Conservation (phyloP, 1,140 invertebrate species). For the Bombus difficillimus region DNA sequence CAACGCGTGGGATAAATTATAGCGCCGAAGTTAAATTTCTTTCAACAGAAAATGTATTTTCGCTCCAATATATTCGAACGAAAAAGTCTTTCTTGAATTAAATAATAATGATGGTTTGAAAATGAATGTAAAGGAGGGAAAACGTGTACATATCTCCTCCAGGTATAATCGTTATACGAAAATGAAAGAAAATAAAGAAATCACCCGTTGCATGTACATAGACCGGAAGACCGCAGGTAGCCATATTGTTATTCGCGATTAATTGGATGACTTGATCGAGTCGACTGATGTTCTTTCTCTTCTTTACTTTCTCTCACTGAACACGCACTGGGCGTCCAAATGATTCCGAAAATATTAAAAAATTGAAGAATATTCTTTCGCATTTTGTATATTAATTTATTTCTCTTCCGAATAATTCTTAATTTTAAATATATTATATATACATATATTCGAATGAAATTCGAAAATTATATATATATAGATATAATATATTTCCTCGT, state of each 20-base stretch:
- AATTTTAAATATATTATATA: constrained; percentile 2
- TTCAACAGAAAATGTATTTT: neutral
- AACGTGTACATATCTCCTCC: neutral
- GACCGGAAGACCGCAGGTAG: constrained; percentile 43
- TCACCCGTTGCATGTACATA: constrained; percentile 47
- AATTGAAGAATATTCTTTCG: neutral
- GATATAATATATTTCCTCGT: constrained; percentile 12
- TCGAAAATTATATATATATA: neutral
- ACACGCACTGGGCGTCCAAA: neutral
- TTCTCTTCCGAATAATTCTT: neutral
- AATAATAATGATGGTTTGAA: neutral
- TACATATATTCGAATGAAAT: constrained; percentile 2
- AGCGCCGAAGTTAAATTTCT: neutral
- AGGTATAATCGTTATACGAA: neutral
- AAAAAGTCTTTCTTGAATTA: neutral
- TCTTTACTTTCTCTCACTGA: constrained; percentile 52
- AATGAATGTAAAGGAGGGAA: neutral
- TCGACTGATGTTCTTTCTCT: constrained; percentile 45
- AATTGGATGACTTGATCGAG: constrained; percentile 22
- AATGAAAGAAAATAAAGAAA: neutral
- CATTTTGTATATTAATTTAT: constrained; percentile 30
- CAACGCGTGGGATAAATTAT: neutral
- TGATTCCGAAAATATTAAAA: neutral
- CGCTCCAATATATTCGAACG: neutral
- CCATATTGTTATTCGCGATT: constrained; percentile 48